Conservation (phyloP, 2,888 invertebrate species). For the Phytoseiulus persimilis region DNA sequence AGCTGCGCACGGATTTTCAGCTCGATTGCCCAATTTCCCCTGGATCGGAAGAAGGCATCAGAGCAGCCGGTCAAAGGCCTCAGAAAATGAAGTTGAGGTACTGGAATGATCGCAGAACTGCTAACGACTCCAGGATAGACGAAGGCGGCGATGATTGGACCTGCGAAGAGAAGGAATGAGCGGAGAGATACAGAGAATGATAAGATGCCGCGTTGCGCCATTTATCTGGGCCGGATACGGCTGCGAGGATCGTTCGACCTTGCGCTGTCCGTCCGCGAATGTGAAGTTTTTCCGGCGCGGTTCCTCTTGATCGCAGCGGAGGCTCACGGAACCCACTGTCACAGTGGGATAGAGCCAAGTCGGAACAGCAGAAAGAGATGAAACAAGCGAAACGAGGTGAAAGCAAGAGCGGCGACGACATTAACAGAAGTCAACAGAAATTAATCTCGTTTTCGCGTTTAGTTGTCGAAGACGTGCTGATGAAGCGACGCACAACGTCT, state of each 20-base stretch:
- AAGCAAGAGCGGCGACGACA: not conserved
- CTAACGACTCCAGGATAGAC: not conserved
- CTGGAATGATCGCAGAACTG: not conserved
- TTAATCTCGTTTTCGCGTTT: not conserved
- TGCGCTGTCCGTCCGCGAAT: not conserved
- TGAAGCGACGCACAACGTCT: not conserved
- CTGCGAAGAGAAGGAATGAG: not conserved
- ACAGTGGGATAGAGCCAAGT: not conserved
- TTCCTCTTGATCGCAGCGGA: not conserved
- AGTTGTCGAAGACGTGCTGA: not conserved
- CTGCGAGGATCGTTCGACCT: not conserved
- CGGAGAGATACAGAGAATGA: not conserved
- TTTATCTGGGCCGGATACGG: conserved; percentile 5
- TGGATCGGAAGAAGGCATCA: not conserved
- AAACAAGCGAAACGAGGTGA: not conserved
- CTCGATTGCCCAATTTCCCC: not conserved
- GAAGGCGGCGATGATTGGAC: not conserved
- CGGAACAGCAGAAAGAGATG: not conserved
- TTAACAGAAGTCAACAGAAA: not conserved
- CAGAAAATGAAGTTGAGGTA: not conserved
- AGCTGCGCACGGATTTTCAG: not conserved
- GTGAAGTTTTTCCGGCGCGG: not conserved
- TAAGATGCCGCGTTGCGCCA: not conserved
- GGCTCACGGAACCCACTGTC: not conserved
- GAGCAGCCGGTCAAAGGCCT: not conserved